phyloP scores from a whole-genome alignment of 1,140 invertebrate species.

The Oscheius sp. region DNA sequence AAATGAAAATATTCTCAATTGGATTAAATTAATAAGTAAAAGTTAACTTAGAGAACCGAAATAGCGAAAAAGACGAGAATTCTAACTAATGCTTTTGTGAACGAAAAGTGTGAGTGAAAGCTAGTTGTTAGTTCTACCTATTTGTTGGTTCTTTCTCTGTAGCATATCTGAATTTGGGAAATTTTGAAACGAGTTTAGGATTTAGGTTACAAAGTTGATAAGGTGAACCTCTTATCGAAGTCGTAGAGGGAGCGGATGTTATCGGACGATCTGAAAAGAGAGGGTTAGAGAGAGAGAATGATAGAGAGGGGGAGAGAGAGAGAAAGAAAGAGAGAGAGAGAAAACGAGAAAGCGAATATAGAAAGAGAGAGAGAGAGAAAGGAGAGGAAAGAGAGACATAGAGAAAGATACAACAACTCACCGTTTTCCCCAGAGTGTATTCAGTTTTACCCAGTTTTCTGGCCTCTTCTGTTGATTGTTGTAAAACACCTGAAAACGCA shows the following conservation, averaged over 20 bases:
- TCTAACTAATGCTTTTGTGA: not conserved
- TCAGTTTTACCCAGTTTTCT: conserved; percentile 28
- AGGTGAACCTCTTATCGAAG: no score
- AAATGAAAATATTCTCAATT: not conserved
- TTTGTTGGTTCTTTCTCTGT: not conserved
- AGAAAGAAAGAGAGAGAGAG: not conserved
- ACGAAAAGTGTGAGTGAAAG: no score
- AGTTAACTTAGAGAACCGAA: not conserved
- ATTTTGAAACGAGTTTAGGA: no score
- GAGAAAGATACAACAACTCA: not conserved
- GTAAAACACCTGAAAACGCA: not conserved
- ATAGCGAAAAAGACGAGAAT: not conserved
- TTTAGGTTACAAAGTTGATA: no score
- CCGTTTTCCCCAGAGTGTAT: conserved; percentile 26
- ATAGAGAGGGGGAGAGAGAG: not conserved
- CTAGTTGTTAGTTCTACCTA: no score
- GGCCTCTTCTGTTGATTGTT: not conserved
- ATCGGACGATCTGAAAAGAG: not conserved
- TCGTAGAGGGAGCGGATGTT: not conserved
- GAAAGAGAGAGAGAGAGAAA: not conserved
- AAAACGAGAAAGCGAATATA: not conserved
- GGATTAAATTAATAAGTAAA: not conserved
- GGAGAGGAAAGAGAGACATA: not conserved
- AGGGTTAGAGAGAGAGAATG: not conserved
- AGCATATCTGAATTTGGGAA: not conserved